phyloP scores from a whole-genome alignment of 30 jellyfish, hydroid and myxozoan species.

The Cassiopea andromeda region DNA sequence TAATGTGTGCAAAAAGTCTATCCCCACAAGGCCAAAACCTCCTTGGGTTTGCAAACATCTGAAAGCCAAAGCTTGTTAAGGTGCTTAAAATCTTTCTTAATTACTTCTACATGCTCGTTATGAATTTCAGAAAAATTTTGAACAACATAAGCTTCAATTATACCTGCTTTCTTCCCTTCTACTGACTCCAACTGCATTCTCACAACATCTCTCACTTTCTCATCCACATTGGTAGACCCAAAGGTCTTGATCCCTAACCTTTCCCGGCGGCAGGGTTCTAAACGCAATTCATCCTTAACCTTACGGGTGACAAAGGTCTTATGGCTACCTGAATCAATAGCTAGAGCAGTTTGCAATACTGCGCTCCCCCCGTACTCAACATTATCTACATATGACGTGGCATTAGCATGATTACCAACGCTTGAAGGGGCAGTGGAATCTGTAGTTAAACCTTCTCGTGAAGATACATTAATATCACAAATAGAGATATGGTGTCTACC shows the following conservation, averaged over 20 bases:
- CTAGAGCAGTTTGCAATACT: slow-evolving; percentile 31
- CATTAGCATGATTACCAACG: not conserved
- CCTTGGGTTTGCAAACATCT: slow-evolving; percentile 38
- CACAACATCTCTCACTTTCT: not conserved
- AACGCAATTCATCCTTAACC: not conserved
- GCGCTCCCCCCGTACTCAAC: slow-evolving; percentile 21
- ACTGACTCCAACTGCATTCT: slow-evolving; percentile 9
- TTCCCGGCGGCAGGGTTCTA: not conserved
- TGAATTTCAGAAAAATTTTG: slow-evolving; percentile 31
- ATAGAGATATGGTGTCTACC: not conserved
- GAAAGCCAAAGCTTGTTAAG: slow-evolving; percentile 14
- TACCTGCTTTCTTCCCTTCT: not conserved
- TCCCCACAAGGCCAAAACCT: slow-evolving; percentile 4
- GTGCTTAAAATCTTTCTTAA: slow-evolving; percentile 11
- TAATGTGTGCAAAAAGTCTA: not conserved
- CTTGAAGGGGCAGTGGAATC: not conserved
- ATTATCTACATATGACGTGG: not conserved
- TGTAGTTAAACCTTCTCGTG: not conserved
- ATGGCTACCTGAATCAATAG: slow-evolving; percentile 25
- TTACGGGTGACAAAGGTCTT: slow-evolving; percentile 11
- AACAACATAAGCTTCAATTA: slow-evolving; percentile 41
- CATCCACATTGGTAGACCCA: not conserved
- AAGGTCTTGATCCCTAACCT: not conserved
- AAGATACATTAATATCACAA: not conserved
- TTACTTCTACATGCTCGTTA: slow-evolving; percentile 28